Conservation (phyloP, 2,797 vertebrate species). For the Falco biarmicus region DNA sequence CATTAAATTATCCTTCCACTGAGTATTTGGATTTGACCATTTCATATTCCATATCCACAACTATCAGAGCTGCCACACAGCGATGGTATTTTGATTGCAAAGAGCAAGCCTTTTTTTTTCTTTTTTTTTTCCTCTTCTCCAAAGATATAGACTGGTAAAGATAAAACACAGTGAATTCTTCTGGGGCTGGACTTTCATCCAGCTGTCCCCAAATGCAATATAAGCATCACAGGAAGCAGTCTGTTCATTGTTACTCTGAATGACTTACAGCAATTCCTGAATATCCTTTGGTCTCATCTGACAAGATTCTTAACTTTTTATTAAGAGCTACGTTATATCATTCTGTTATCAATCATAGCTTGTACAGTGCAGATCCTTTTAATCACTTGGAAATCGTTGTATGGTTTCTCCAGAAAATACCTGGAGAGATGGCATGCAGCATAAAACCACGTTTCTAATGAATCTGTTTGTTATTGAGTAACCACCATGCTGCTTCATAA, state of each 20-base stretch:
- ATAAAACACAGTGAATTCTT: not conserved
- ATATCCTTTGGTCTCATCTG: not conserved
- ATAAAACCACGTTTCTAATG: not conserved
- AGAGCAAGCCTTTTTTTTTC: not conserved
- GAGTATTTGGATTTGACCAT: not conserved
- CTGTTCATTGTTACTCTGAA: not conserved
- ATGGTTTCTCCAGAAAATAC: not conserved
- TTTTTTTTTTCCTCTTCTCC: not conserved
- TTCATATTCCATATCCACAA: not conserved
- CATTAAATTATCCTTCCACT: not conserved
- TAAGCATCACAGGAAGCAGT: not conserved
- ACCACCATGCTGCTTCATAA: not conserved
- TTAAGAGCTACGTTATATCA: not conserved
- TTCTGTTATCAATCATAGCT: not conserved
- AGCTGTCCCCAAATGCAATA: not conserved
- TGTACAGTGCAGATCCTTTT: not conserved
- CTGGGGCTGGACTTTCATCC: not conserved
- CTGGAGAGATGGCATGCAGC: not conserved
- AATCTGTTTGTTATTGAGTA: not conserved
- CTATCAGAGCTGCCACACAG: not conserved
- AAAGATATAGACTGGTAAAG: not conserved
- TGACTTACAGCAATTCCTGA: not conserved
- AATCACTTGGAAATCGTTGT: not conserved
- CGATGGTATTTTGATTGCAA: not conserved
- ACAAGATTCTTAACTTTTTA: slow-evolving; percentile 10